These are phyloP conservation scores for Rhogogaster chlorosoma DNA, from an alignment of 2,888 invertebrate species.

Conservation along the genomic window DNA sequence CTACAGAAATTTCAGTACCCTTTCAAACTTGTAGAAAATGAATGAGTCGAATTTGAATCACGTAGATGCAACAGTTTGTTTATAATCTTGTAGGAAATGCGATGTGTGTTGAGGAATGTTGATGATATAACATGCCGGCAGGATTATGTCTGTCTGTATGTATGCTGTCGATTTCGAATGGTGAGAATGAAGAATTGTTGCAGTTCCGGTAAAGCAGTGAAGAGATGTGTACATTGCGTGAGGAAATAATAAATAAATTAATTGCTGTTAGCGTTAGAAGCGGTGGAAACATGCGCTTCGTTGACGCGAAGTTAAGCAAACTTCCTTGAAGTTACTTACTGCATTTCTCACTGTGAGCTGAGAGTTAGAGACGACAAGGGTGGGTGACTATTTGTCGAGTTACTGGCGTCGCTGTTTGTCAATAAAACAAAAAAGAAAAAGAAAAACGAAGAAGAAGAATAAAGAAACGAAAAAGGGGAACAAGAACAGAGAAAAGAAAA, in stretches of 20 bases:
- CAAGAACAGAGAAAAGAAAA: not conserved
- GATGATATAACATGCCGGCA: not conserved
- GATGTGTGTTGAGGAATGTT: not conserved
- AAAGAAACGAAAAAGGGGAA: not conserved
- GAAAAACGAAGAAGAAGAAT: not conserved
- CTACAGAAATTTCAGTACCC: not conserved
- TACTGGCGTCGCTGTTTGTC: slow-evolving; percentile 11
- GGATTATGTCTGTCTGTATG: too few species aligned
- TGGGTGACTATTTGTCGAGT: slow-evolving; percentile 14
- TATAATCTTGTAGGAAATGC: not conserved
- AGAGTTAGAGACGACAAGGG: not conserved
- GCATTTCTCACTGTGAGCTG: not conserved
- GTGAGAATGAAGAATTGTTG: not conserved
- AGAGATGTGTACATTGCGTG: not conserved
- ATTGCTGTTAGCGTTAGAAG: slow-evolving; percentile 15
- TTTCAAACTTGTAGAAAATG: not conserved
- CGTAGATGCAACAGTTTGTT: not conserved
- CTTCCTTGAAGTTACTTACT: slow-evolving; percentile 5
- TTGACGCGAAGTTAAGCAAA: slow-evolving; percentile 28
- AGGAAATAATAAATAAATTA: slow-evolving; percentile 5
- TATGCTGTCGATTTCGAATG: too few species aligned
- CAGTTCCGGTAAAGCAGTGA: not conserved
- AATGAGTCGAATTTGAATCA: not conserved
- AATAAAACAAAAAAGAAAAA: not conserved
- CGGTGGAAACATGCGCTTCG: slow-evolving; percentile 9